phyloP scores from a whole-genome alignment of 2,113 vertebrate species.

The Oreochromis tanganicae region DNA sequence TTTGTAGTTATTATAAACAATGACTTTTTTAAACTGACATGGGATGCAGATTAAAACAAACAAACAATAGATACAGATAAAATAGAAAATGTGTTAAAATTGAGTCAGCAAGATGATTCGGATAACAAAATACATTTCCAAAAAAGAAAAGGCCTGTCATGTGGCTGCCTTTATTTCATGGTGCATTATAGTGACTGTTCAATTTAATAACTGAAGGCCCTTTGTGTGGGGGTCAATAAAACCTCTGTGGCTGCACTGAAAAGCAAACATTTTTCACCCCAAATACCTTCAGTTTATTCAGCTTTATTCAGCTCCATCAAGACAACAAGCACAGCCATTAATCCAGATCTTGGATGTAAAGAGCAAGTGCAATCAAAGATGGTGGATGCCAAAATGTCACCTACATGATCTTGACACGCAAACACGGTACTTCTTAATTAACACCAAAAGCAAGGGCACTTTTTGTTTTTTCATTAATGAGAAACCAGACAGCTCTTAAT shows the following conservation, averaged over 20 bases:
- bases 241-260: constrained; percentile 19
- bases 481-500: constrained; percentile 32
- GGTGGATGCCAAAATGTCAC: background rate
- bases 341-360: background rate
- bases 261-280: constrained; percentile 1
- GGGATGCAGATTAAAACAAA: background rate
- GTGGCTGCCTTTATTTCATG: constrained; percentile 51
- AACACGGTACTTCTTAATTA: constrained; percentile 4
- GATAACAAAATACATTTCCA: background rate
- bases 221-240: constrained; percentile 47
- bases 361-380: background rate
- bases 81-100: background rate
- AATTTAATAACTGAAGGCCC: constrained; percentile 51
- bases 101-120: background rate
- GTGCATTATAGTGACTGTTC: constrained; percentile 34
- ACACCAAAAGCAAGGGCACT: background rate
- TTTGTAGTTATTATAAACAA: background rate
- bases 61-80: background rate
- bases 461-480: constrained; percentile 12
- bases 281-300: background rate
- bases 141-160: constrained; percentile 7
- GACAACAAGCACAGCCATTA: background rate
- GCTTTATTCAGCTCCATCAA: too few species aligned
- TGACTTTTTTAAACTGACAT: background rate
- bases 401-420: background rate